Conservation (phyloP, 2,797 vertebrate species). For the Argentina silus region DNA sequence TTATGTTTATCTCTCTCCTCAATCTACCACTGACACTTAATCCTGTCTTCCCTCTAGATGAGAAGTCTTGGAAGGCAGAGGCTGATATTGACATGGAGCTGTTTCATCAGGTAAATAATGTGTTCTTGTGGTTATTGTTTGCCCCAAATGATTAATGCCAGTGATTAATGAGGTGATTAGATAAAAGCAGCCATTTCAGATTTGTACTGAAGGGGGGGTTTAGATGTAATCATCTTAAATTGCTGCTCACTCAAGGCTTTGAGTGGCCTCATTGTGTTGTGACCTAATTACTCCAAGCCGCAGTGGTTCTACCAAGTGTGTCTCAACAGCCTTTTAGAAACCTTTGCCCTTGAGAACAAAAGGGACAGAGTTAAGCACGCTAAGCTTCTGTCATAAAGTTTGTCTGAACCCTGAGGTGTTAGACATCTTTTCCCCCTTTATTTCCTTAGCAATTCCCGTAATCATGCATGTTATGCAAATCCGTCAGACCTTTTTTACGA, state of each 20-base stretch:
- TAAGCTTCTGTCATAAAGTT: background rate
- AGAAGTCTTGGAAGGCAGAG: constrained; percentile 95
- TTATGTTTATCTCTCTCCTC: background rate
- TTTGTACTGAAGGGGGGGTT: constrained; percentile 49
- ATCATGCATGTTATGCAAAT: background rate
- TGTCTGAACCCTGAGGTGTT: background rate
- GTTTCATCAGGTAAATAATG: constrained; percentile 92
- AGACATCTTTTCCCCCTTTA: background rate
- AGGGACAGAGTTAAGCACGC: constrained; percentile 22
- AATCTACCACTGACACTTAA: background rate
- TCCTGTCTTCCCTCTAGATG: constrained; percentile 78
- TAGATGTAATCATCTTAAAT: constrained; percentile 70
- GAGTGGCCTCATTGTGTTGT: constrained; percentile 67
- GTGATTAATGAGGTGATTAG: constrained; percentile 45
- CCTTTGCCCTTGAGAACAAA: constrained; percentile 49
- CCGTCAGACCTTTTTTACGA: background rate
- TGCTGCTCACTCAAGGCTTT: constrained; percentile 62
- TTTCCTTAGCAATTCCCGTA: background rate
- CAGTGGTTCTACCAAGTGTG: constrained; percentile 38
- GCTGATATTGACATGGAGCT: constrained; percentile 99
- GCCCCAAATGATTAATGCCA: constrained; percentile 34
- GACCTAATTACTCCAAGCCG: constrained; percentile 63
- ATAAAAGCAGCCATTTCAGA: constrained; percentile 47
- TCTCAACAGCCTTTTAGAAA: constrained; percentile 55
- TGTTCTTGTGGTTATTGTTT: constrained; percentile 30